Conservation (phyloP, 64 coral and sea anemone genomes). For the Actinia equina region DNA sequence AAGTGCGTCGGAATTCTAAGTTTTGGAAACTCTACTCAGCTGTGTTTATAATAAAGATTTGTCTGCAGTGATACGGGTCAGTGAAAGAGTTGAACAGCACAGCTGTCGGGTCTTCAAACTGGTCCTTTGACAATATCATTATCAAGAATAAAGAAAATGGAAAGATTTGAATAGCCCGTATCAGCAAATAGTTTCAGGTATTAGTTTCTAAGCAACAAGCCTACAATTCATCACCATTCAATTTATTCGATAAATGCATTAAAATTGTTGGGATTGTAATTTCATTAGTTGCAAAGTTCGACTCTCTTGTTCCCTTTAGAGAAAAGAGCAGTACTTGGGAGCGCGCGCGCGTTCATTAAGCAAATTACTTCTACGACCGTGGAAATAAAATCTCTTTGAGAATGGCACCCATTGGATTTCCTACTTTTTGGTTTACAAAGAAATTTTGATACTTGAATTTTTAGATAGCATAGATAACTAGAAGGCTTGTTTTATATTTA, state of each 20-base stretch:
- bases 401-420: not conserved
- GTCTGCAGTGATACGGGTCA: conserved; percentile 19
- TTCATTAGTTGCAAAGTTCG: not conserved
- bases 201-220: not conserved
- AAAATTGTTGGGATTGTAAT: not conserved
- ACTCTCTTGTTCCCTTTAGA: not conserved
- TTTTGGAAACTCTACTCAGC: conserved; percentile 4
- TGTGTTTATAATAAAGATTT: conserved; percentile 5
- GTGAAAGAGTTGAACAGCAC: not conserved
- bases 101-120: not conserved
- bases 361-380: not conserved
- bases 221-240: not conserved
- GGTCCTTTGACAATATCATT: conserved; percentile 1
- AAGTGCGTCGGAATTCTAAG: conserved; percentile 11
- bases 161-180: not conserved
- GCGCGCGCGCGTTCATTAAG: not conserved
- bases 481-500: not conserved
- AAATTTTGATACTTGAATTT: not conserved
- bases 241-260: not conserved
- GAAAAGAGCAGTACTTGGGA: not conserved
- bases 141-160: not conserved
- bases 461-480: not conserved
- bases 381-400: not conserved
- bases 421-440: not conserved
- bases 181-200: not conserved